Conservation (phyloP, 2,113 vertebrate species). For the Sylvia atricapilla region DNA sequence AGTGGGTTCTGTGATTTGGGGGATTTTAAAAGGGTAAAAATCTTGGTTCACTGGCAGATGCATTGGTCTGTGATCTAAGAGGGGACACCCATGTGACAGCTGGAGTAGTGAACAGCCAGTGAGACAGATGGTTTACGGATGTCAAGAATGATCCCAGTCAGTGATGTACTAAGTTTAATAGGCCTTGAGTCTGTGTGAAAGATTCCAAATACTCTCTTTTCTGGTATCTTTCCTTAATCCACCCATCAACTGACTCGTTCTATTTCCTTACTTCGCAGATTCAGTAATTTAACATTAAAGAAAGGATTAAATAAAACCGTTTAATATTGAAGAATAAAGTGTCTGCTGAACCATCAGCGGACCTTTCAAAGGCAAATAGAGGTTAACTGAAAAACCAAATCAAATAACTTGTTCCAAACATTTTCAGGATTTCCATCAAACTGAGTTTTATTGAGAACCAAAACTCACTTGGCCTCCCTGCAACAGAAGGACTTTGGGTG, state of each 20-base stretch:
- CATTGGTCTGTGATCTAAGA: rapidly evolving
- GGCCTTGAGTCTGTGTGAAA: not conserved
- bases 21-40: not conserved
- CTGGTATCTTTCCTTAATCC: not conserved
- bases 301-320: not conserved
- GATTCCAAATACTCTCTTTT: not conserved
- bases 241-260: not conserved
- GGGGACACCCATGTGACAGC: not conserved
- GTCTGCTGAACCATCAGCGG: not conserved
- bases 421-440: not conserved
- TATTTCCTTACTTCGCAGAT: not conserved
- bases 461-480: not conserved
- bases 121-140: not conserved
- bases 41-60: not conserved
- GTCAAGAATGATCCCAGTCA: not conserved
- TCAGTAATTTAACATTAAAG: not conserved
- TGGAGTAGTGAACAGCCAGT: not conserved
- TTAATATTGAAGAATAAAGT: not conserved
- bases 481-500: not conserved
- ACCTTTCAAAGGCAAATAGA: not conserved
- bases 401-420: not conserved
- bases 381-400: not conserved
- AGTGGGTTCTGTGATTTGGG: not conserved
- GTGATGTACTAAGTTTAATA: not conserved
- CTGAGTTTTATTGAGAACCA: not conserved